A percentile compares a stretch with the other conserved stretches of the same genome.
These are phyloP conservation scores for Microplitis demolitor DNA, from an alignment of 1,140 invertebrate genomes.

Conservation along the genomic window DNA sequence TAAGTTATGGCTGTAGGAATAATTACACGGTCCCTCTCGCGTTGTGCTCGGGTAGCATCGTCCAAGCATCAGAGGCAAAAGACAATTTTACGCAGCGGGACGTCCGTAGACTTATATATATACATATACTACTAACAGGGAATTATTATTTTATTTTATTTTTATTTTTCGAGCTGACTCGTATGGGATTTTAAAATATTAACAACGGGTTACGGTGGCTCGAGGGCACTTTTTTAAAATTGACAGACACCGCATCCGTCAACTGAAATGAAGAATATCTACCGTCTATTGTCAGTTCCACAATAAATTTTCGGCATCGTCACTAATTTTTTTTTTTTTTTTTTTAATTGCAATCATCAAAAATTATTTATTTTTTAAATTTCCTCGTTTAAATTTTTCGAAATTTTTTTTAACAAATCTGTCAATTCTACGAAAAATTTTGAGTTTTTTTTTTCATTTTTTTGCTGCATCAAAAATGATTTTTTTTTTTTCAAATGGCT, in stretches of 20 bases:
- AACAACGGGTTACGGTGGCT: constrained; percentile 10
- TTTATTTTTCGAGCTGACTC: neutral
- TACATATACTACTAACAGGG: neutral
- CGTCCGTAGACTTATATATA: constrained; percentile 29
- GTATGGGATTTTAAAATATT: constrained; percentile 8
- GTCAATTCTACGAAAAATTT: no score
- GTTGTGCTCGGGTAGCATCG: neutral
- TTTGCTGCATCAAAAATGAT: no score
- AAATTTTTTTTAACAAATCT: no score
- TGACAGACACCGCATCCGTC: constrained; percentile 34
- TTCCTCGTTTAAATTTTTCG: no score
- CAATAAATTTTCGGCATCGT: neutral
- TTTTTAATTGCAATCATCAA: no score
- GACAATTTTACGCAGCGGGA: constrained; percentile 62
- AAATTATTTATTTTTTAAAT: no score
- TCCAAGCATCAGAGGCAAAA: constrained; percentile 54
- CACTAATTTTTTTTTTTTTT: no score
- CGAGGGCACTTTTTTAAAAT: constrained; percentile 32
- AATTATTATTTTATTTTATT: no score
- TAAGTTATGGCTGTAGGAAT: constrained; percentile 58
- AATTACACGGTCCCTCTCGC: constrained; percentile 55
- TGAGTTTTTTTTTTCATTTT: no score
- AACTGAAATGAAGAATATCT: constrained; percentile 11
- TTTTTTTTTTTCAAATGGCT: no score
- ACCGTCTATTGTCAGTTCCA: no score